phyloP scores from a whole-genome alignment of 2,797 vertebrate genomes.

The Capromys pilorides region DNA sequence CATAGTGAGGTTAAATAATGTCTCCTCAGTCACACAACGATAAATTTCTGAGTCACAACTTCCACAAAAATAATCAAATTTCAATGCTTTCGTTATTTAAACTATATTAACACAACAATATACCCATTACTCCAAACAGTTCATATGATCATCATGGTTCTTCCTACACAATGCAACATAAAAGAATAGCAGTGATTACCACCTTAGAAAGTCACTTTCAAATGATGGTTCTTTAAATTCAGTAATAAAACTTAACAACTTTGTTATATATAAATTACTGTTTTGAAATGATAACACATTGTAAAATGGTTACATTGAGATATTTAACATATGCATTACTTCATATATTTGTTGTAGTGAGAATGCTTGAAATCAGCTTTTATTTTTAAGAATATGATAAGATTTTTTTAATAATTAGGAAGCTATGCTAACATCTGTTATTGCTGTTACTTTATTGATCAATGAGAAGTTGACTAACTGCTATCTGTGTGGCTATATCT shows the following conservation, averaged over 20 bases:
- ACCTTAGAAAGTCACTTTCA: neutral
- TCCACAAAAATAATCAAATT: neutral
- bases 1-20: neutral
- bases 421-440: neutral
- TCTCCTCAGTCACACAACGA: neutral
- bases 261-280: neutral
- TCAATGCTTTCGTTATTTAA: constrained; percentile 19
- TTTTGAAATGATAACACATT: neutral
- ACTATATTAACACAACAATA: neutral
- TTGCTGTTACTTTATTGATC: neutral
- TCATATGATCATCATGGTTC: neutral
- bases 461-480: neutral
- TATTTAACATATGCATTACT: neutral
- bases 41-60: constrained; percentile 8
- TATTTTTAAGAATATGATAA: neutral
- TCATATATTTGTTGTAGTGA: neutral
- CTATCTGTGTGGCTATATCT: constrained; percentile 5
- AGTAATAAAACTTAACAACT: neutral
- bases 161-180: neutral
- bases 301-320: neutral
- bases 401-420: neutral
- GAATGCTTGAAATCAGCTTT: neutral
- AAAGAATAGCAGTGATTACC: neutral
- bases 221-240: neutral
- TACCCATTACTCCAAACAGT: neutral